Base-by-base conservation (phyloP, 1,140 invertebrate genomes). In the Achatina immaculata region DNA sequence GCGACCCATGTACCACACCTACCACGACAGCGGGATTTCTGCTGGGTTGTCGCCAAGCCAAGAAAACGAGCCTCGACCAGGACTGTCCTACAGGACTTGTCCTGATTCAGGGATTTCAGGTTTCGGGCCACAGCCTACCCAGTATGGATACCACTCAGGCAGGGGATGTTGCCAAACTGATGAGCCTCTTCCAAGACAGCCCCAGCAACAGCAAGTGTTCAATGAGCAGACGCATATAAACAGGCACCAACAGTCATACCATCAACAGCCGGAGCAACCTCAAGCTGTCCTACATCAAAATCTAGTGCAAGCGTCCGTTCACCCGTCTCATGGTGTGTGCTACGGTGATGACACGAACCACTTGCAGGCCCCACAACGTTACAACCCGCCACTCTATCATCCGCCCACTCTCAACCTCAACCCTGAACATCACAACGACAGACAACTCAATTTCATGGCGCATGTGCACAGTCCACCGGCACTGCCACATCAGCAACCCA, bases 1-100 rank as follows among this genome's bases (percentile, higher is more conserved):
- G 38, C 38, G 51, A 38, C 55, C 45, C 16, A 38, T 34, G 82
- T 87, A 85, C 72, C 83, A 86, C 62, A 84, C 85, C 24, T 84
- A 81, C 43, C 84, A 85, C 45, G 87, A 88, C 81, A 88, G 87
- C 73, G 87, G 87, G 6, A 83, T 88, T 77, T 88, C 87, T 2
- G 86, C 58, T 0, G 58, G 76, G 7, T 24, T 86, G 82, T 76
- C 86, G 73, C 73, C 84, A 11, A 85, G 83, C 69, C 58, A 68
- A 45, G 75, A 72, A 38, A 34, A n/a, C 42, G 71, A 42, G 72
- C 43, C n/a, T n/a, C 9, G 16, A 31, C 40, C 24, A 31, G 76
- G 55, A 58, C 40, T 65, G 7, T 62, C 43, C 24, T 42, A 75
- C 58, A 77, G 34, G 79, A 72, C 58, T n/a, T 78, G 58, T 65